phyloP scores from a whole-genome alignment of 2,888 invertebrate species.

The Stratiomys singularior region DNA sequence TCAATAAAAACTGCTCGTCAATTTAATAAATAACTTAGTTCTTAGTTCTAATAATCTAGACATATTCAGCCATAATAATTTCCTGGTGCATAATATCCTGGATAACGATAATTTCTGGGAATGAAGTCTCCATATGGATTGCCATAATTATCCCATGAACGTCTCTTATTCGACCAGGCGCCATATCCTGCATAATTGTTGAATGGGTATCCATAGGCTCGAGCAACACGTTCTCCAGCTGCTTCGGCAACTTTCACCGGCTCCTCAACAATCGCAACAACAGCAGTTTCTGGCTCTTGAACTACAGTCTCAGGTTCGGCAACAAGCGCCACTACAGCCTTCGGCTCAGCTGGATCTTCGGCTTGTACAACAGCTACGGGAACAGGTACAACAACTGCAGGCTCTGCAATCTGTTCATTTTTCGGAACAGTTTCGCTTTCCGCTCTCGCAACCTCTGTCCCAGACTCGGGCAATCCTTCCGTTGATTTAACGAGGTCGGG shows the following conservation, averaged over 20 bases:
- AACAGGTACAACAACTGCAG: background rate
- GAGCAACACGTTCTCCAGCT: slow-evolving; percentile 50
- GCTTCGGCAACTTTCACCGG: slow-evolving; percentile 50
- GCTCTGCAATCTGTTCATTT: background rate
- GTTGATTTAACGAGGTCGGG: background rate
- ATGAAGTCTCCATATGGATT: background rate
- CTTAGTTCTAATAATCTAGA: background rate
- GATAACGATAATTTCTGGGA: background rate
- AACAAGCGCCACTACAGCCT: background rate
- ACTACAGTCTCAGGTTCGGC: background rate
- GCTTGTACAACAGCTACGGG: background rate
- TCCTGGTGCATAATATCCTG: slow-evolving; percentile 11
- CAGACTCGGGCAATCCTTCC: background rate
- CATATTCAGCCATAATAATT: background rate
- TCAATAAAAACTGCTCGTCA: too few species aligned
- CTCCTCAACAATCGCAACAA: slow-evolving; percentile 1
- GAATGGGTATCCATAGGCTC: slow-evolving; percentile 45
- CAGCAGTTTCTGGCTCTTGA: slow-evolving; percentile 1
- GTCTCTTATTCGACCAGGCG: background rate
- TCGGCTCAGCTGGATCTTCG: background rate
- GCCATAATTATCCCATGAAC: background rate
- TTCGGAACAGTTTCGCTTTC: background rate
- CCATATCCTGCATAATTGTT: slow-evolving; percentile 18
- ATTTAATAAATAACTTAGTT: background rate
- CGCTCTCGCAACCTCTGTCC: background rate